Conservation (phyloP, 2,113 vertebrate genomes). For the Alectura lathami region DNA sequence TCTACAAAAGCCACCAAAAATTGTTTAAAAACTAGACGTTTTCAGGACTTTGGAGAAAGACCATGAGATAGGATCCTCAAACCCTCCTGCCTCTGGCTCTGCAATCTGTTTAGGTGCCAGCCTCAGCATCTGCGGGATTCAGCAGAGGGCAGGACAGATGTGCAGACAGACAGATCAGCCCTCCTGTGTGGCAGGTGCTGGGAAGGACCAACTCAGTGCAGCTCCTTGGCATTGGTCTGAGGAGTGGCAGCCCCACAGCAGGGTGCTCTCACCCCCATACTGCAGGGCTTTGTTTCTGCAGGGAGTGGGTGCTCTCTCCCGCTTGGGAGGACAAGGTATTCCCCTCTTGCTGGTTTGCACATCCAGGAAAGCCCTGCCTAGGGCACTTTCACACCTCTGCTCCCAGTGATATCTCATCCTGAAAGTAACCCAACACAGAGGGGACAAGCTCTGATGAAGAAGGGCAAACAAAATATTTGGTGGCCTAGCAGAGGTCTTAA, state of each 20-base stretch:
- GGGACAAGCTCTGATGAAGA: background rate
- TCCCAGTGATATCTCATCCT: background rate
- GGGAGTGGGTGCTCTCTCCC: background rate
- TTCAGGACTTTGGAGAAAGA: background rate
- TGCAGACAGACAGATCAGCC: constrained; percentile 14
- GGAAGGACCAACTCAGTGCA: background rate
- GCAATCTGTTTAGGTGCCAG: background rate
- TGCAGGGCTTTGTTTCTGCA: background rate
- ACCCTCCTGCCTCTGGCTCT: background rate
- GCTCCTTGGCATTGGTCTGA: background rate
- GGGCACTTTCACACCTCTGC: background rate
- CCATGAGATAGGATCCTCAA: background rate
- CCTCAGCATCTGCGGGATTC: background rate
- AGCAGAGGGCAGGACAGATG: background rate
- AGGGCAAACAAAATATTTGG: background rate
- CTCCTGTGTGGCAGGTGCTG: background rate
- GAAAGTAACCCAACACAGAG: background rate
- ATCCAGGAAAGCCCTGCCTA: background rate
- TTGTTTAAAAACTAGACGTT: background rate
- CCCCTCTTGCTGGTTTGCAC: background rate
- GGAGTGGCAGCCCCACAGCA: background rate
- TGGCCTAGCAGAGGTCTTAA: background rate
- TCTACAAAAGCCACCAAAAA: background rate
- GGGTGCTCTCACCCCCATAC: background rate
- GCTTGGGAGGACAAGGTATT: background rate